These are phyloP conservation scores for Rhynchotus rufescens DNA, from an alignment of 2,797 vertebrate genomes.

Conservation along the genomic window DNA sequence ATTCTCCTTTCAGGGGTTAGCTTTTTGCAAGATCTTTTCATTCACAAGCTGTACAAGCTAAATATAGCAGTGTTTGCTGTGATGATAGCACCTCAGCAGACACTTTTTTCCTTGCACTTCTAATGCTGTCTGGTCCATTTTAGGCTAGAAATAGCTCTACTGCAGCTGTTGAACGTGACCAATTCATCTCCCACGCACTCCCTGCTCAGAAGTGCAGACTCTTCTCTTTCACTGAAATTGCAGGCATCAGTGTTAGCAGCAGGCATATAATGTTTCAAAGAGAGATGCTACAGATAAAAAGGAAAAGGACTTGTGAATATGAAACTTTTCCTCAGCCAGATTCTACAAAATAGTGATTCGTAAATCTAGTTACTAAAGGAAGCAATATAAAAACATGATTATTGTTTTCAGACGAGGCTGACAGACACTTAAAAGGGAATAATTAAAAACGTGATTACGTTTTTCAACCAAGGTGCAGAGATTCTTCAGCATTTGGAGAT, in stretches of 20 bases:
- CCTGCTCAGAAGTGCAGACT: background rate
- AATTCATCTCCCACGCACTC: background rate
- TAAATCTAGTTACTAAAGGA: background rate
- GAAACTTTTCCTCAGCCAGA: background rate
- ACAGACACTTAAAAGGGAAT: background rate
- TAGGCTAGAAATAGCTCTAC: slow-evolving; percentile 39
- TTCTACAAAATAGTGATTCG: background rate
- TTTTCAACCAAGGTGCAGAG: background rate
- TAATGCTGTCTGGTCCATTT: slow-evolving; percentile 24
- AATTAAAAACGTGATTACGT: background rate
- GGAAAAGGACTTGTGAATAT: background rate
- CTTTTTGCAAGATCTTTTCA: background rate
- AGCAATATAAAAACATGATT: background rate
- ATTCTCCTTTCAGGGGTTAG: background rate
- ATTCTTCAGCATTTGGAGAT: background rate
- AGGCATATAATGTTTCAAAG: background rate
- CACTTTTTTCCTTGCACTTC: slow-evolving; percentile 18
- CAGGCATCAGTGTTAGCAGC: background rate
- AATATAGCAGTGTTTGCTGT: background rate
- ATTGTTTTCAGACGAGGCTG: background rate
- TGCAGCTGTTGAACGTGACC: slow-evolving; percentile 41
- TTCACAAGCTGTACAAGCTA: background rate
- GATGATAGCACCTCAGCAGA: background rate
- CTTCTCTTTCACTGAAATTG: background rate
- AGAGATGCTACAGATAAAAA: background rate